Percentiles rank a stretch among this genome's conserved stretches.
phyloP scores from a whole-genome alignment of 2,888 invertebrate genomes.

The Patella ulyssiponensis region DNA sequence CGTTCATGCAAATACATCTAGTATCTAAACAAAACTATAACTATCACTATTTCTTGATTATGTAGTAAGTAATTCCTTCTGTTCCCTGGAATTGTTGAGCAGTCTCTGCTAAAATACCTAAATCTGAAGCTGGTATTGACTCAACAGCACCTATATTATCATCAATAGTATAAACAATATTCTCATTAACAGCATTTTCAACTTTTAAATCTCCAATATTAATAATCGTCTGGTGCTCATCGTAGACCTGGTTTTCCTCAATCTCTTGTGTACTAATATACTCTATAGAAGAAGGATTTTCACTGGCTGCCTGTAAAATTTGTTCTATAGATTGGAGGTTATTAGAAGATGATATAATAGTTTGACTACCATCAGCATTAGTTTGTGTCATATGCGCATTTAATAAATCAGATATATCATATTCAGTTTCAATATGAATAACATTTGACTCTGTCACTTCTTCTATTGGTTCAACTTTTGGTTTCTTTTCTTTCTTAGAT shows the following conservation, averaged over 20 bases:
- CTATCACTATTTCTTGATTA: background rate
- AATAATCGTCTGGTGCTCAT: background rate
- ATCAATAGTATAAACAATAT: conserved; percentile 1
- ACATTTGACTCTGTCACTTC: background rate
- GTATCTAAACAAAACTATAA: too few species aligned
- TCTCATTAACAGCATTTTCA: background rate
- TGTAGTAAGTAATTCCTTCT: conserved; percentile 1
- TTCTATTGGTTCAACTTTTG: background rate
- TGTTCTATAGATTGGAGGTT: conserved; percentile 9
- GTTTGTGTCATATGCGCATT: conserved; percentile 2
- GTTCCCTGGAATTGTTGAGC: background rate
- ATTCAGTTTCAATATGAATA: background rate
- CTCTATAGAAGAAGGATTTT: background rate
- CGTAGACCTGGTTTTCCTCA: background rate
- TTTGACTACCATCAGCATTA: background rate
- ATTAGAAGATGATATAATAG: background rate
- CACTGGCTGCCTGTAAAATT: background rate
- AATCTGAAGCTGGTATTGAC: conserved; percentile 1
- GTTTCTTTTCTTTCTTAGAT: background rate
- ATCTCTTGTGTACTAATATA: background rate
- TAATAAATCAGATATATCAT: background rate
- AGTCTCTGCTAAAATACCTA: background rate
- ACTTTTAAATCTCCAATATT: background rate
- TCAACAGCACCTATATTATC: background rate
- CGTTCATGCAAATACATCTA: too few species aligned